Base-by-base conservation (phyloP, 2,113 vertebrate genomes). In the Erythrolamprus reginae region DNA sequence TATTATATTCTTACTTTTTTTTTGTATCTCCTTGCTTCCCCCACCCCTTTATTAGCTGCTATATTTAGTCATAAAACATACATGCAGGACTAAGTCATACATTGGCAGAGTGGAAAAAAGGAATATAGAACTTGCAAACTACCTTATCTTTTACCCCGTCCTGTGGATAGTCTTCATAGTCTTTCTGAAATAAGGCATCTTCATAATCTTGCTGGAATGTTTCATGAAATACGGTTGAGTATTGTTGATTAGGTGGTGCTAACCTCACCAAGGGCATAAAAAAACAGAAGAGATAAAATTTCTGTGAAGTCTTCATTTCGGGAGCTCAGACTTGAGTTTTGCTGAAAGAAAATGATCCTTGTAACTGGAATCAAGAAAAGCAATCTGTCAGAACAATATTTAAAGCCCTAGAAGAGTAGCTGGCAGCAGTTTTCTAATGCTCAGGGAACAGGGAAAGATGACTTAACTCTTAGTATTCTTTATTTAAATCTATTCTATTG, bases 381-480 rank as follows among this genome's bases (percentile, higher is more conserved):
- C 97, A 97, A 97, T 97, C 97, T 93, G 96, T 98, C 97, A 98
- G 98, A 98, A 98, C 98, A 98, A 98, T 98, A 98, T 98, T 99
- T 98, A 98, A 99, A 99, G 98, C 97, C 70, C 98, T 98, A 96
- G 97, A 97, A 96, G 94, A 97, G 96, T 97, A 97, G 97, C 97
- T 98, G 98, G 98, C 98, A 98, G 97, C 93, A 94, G 94, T 45
- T 96, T 97, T 98, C 95, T 97, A 97, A 96, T 94, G 92, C 96
- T 97, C 94, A 97, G 97, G 96, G 96, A 97, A 96, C 97, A 96
- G 97, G 96, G 97, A 98, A 96, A 96, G 96, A 96, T 96, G 94
- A 96, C 99, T 90, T 99, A 99, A 99, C 99, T 98, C 98, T 98
- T 98, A 90, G 93, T 95, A 96, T 95, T 94, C 98, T 97, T 96